Evolutionary conservation across 2,113 vertebrate genomes (phyloP).

Genomic region (Pomatostomus ruficeps): DNA sequence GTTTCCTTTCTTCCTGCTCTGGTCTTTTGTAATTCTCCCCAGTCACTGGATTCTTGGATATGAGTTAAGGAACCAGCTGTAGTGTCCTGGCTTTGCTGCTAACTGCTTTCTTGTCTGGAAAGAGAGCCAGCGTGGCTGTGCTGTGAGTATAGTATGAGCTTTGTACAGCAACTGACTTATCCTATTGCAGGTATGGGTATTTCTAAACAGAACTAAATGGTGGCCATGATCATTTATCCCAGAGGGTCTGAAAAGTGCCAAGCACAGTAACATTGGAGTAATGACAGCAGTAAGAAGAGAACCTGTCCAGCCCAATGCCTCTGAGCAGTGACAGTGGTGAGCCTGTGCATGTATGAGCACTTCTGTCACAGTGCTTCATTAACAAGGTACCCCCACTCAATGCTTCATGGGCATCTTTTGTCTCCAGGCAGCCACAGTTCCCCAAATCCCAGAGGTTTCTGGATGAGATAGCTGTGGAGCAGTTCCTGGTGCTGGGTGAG

Average conservation of each 20-base stretch:
- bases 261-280: not conserved
- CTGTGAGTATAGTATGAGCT: not conserved
- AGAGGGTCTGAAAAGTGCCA: not conserved
- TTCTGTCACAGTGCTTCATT: not conserved
- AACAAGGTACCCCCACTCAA: not conserved
- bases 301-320: not conserved
- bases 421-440: not conserved
- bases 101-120: not conserved
- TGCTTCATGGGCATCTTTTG: not conserved
- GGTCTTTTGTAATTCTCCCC: not conserved
- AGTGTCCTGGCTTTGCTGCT: not conserved
- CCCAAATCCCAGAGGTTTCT: not conserved
- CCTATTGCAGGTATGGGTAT: not conserved
- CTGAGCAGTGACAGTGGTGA: not conserved
- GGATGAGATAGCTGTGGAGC: not conserved
- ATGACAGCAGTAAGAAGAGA: not conserved
- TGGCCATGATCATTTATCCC: not conserved
- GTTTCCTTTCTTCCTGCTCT: not conserved
- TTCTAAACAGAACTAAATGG: not conserved
- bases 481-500: not conserved
- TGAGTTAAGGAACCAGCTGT: not conserved
- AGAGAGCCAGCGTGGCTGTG: not conserved
- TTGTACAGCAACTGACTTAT: not conserved
- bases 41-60: not conserved
- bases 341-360: not conserved